A percentile compares a stretch with the other conserved stretches of the same genome.
Evolutionary conservation across 2,888 invertebrate genomes (phyloP).

Genomic region (Oxycera nigricornis): DNA sequence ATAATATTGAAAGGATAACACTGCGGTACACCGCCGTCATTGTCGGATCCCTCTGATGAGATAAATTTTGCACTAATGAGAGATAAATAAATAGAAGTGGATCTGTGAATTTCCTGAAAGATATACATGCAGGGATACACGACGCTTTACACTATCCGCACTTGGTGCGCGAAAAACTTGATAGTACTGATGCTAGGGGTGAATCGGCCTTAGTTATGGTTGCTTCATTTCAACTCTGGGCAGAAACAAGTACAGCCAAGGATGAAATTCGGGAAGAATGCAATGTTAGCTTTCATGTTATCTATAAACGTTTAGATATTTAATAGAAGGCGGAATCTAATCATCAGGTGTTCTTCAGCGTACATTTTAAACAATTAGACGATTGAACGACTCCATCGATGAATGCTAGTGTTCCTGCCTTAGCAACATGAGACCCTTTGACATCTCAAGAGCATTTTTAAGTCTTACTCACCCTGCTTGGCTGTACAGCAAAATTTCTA

Average conservation of each 20-base stretch:
- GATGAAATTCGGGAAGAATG: too few species aligned
- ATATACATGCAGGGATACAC: constrained; percentile 17
- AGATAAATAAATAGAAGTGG: constrained; percentile 39
- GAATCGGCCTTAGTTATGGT: too few species aligned
- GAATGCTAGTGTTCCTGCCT: too few species aligned
- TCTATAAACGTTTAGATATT: too few species aligned
- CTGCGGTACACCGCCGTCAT: constrained; percentile 30
- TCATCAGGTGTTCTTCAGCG: too few species aligned
- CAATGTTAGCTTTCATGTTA: too few species aligned
- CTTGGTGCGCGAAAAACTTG: not conserved
- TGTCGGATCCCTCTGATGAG: constrained; percentile 27
- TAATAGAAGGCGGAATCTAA: too few species aligned
- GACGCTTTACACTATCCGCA: not conserved
- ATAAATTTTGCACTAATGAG: constrained; percentile 39
- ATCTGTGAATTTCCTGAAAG: constrained; percentile 34
- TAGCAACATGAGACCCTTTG: too few species aligned
- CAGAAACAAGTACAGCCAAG: too few species aligned
- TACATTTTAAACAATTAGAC: too few species aligned
- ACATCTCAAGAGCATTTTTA: not conserved
- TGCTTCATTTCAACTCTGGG: too few species aligned
- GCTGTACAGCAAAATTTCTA: not conserved
- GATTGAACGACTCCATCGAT: too few species aligned
- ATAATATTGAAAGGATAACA: constrained; percentile 34
- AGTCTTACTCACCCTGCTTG: not conserved
- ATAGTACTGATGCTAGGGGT: not conserved